Conservation (phyloP, 2,888 invertebrate species). For the Metallyticus violacea region DNA sequence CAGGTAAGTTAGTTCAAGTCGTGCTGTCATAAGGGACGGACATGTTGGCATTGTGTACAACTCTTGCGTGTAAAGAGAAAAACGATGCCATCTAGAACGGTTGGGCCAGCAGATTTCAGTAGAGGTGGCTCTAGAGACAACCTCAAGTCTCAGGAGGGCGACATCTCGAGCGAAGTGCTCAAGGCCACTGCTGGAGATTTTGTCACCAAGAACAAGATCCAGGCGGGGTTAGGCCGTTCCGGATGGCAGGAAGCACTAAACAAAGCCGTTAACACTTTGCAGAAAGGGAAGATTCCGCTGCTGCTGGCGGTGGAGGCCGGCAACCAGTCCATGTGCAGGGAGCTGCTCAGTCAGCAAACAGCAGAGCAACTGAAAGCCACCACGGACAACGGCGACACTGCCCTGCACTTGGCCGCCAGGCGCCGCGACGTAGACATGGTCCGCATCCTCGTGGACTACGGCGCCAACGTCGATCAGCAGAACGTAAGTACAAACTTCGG, state of each 20-base stretch:
- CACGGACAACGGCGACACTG: slow-evolving; percentile 86
- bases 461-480: slow-evolving; percentile 85
- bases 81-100: neutral
- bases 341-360: slow-evolving; percentile 83
- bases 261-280: slow-evolving; percentile 44
- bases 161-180: neutral
- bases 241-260: slow-evolving; percentile 33
- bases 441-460: slow-evolving; percentile 87
- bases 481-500: slow-evolving; percentile 69
- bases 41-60: neutral
- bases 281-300: slow-evolving; percentile 92
- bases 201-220: slow-evolving; percentile 39
- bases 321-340: slow-evolving; percentile 92
- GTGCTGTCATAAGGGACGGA: neutral
- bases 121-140: neutral
- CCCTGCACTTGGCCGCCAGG: slow-evolving; percentile 92
- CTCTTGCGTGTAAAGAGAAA: neutral
- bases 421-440: slow-evolving; percentile 91
- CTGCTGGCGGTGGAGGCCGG: slow-evolving; percentile 92
- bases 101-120: neutral
- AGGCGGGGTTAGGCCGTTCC: slow-evolving; percentile 38
- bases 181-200: slow-evolving; percentile 31
- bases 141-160: neutral
- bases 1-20: too few relatives aligned
- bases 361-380: slow-evolving; percentile 84